Evolutionary conservation across 2,113 vertebrate genomes (phyloP).

Genomic region (Herpetotheres cachinnans): DNA sequence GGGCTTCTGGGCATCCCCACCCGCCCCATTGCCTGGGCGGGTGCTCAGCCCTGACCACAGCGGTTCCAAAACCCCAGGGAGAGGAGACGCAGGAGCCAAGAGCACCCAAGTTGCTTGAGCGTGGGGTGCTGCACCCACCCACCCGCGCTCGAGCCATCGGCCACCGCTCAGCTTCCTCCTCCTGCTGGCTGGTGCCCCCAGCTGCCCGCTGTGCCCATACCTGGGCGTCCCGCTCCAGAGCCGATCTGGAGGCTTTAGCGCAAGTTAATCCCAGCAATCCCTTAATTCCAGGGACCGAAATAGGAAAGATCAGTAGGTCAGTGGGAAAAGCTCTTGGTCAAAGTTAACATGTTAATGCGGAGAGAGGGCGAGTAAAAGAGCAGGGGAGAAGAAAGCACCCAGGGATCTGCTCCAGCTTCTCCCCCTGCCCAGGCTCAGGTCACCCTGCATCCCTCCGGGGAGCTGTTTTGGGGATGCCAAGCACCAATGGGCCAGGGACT

Average conservation of each 20-base stretch:
- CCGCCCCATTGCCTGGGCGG: neutral
- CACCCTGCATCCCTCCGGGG: fast-evolving
- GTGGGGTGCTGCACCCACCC: neutral
- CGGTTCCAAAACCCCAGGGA: fast-evolving
- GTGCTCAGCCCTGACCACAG: neutral
- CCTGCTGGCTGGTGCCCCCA: neutral
- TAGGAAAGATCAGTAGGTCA: constrained; percentile 71
- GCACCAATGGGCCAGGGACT: fast-evolving
- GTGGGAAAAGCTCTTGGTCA: constrained; percentile 59
- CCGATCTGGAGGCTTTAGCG: constrained; percentile 27
- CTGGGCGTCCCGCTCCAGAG: constrained; percentile 13
- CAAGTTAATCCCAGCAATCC: constrained; percentile 60
- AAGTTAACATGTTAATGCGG: constrained; percentile 18
- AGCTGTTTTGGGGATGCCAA: fast-evolving
- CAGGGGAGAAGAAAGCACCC: neutral
- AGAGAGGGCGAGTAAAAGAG: neutral
- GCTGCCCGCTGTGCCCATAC: neutral
- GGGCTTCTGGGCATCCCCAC: neutral
- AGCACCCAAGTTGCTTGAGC: fast-evolving
- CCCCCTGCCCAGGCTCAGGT: fast-evolving
- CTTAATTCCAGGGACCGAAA: constrained; percentile 59
- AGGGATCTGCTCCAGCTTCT: neutral
- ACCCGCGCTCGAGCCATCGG: fast-evolving
- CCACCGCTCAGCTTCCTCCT: neutral
- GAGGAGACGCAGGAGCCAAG: neutral